These are phyloP conservation scores for Physella acuta DNA, from an alignment of 1,140 invertebrate species.

Conservation along the genomic window DNA sequence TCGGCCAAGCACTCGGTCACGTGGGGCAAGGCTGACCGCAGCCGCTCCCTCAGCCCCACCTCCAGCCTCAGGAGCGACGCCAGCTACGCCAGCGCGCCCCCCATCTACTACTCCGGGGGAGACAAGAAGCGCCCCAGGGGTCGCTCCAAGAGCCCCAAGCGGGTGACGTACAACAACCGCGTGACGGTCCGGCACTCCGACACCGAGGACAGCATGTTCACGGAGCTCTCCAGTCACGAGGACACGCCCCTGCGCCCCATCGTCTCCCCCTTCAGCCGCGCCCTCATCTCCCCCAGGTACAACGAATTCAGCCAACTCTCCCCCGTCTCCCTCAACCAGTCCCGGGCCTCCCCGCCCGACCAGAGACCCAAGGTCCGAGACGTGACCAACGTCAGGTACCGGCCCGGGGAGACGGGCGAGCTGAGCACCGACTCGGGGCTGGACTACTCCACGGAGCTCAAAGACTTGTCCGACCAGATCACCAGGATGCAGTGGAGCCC, in stretches of 20 bases:
- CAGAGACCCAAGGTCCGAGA: neutral
- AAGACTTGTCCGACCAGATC: conserved; percentile 42
- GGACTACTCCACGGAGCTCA: conserved; percentile 39
- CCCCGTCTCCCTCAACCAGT: neutral
- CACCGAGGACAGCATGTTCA: conserved; percentile 39
- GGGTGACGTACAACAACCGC: conserved; percentile 43
- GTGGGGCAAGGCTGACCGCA: conserved; percentile 31
- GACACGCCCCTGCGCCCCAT: neutral
- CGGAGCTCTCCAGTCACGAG: conserved; percentile 32
- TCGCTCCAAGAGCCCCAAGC: conserved; percentile 37
- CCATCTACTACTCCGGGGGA: neutral
- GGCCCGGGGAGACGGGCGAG: neutral
- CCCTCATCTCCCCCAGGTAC: conserved; percentile 7
- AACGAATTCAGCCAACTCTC: conserved; percentile 20
- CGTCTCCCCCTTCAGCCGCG: neutral
- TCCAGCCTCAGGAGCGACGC: conserved; percentile 30
- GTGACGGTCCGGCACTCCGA: conserved; percentile 46
- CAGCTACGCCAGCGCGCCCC: conserved; percentile 27
- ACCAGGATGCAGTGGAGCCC: conserved; percentile 33
- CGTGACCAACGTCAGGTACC: neutral
- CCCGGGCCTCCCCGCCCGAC: neutral
- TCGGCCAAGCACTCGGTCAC: conserved; percentile 39
- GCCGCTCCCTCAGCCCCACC: conserved; percentile 38
- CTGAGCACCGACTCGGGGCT: conserved; percentile 25
- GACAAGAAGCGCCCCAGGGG: conserved; percentile 23